A percentile compares a stretch with the other conserved stretches of the same genome.
Conservation (phyloP, 2,888 invertebrate genomes). For the Aromia moschata region DNA sequence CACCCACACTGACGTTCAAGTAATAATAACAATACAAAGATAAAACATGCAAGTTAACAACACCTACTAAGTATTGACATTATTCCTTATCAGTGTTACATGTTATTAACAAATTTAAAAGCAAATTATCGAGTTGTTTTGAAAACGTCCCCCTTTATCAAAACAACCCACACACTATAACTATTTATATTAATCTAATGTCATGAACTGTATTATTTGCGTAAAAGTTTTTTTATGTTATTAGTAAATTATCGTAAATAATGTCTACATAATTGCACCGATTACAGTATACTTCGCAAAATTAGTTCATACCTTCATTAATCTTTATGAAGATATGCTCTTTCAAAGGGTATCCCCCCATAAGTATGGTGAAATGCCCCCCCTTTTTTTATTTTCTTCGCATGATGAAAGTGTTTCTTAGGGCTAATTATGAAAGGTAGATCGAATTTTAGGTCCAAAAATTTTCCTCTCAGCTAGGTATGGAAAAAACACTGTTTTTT, state of each 20-base stretch:
- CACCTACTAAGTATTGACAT: slow-evolving; percentile 38
- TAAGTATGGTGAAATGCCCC: too few relatives aligned
- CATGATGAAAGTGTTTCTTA: too few relatives aligned
- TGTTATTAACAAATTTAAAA: slow-evolving; percentile 29
- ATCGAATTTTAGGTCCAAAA: too few relatives aligned
- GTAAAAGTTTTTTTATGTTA: slow-evolving; percentile 11
- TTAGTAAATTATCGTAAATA: slow-evolving; percentile 7
- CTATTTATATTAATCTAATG: slow-evolving; percentile 22
- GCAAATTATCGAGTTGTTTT: slow-evolving; percentile 24
- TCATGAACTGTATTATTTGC: slow-evolving; percentile 24
- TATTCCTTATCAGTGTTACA: slow-evolving; percentile 29
- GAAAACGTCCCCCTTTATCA: slow-evolving; percentile 13
- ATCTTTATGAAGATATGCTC: too few relatives aligned
- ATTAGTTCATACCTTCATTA: too few relatives aligned
- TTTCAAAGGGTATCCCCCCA: too few relatives aligned
- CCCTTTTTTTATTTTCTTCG: too few relatives aligned
- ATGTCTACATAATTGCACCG: neutral
- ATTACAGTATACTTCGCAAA: neutral
- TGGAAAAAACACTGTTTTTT: too few relatives aligned
- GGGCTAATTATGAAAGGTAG: too few relatives aligned
- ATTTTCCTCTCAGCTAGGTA: too few relatives aligned
- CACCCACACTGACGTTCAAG: slow-evolving; percentile 35
- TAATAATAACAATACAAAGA: slow-evolving; percentile 28
- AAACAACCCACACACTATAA: slow-evolving; percentile 21
- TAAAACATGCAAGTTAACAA: slow-evolving; percentile 35